Evolutionary conservation across 2,797 vertebrate species (phyloP).

Genomic region (Vipera latastei): DNA sequence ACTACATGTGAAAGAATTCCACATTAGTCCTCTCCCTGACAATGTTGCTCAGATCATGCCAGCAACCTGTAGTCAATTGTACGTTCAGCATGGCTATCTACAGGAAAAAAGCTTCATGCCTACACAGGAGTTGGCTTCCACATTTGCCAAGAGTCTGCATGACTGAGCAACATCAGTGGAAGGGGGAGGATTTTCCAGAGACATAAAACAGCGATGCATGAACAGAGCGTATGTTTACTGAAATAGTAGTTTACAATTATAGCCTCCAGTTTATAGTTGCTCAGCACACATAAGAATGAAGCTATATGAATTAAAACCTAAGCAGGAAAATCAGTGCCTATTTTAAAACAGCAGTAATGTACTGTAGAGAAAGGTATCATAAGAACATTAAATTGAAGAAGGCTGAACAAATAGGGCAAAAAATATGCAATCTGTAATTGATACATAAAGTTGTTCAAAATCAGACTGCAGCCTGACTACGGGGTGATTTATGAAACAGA

Average conservation of each 20-base stretch:
- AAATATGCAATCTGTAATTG: neutral
- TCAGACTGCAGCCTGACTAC: constrained; percentile 28
- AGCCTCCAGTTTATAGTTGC: neutral
- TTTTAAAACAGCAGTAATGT: neutral
- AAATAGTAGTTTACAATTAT: neutral
- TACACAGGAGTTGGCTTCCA: neutral
- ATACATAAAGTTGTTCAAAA: constrained; percentile 32
- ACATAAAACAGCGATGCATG: neutral
- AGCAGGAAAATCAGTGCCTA: neutral
- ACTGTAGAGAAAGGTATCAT: neutral
- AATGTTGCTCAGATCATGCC: neutral
- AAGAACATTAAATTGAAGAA: neutral
- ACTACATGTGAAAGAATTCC: neutral
- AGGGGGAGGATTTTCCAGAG: neutral
- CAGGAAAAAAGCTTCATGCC: neutral
- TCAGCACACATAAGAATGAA: neutral
- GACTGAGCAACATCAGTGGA: neutral
- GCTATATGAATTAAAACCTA: neutral
- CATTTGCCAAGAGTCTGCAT: neutral
- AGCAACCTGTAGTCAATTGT: neutral
- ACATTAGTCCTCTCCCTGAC: neutral
- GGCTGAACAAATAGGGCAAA: neutral
- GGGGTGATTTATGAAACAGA: constrained; percentile 38
- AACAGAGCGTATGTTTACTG: neutral
- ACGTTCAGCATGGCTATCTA: neutral